phyloP scores from a whole-genome alignment of 2,113 vertebrate genomes.

The Aspiorhynchus laticeps region DNA sequence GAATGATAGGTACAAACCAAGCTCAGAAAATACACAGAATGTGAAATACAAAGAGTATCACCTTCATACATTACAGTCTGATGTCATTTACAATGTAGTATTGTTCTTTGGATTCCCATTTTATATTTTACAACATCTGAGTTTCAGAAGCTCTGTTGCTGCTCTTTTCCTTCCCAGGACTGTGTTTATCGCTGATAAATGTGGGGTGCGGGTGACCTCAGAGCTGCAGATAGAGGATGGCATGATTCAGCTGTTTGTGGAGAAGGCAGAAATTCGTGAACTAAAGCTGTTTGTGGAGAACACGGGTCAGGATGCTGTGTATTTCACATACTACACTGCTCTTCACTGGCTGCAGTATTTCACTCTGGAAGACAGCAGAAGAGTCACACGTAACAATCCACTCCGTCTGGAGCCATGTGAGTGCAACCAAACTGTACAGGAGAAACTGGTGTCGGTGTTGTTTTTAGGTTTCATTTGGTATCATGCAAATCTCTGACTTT shows the following conservation, averaged over 20 bases:
- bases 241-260: conserved; percentile 71
- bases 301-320: conserved; percentile 64
- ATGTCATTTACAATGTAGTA: neutral
- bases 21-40: neutral
- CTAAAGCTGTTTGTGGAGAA: conserved; percentile 79
- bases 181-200: conserved; percentile 75
- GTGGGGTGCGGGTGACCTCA: conserved; percentile 75
- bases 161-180: conserved; percentile 65
- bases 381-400: conserved; percentile 65
- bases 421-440: neutral
- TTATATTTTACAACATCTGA: neutral
- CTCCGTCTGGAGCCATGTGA: conserved; percentile 79
- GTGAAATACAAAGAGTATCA: too few relatives aligned
- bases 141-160: neutral
- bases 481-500: neutral
- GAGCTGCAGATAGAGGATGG: conserved; percentile 64
- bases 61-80: neutral
- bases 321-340: conserved; percentile 74
- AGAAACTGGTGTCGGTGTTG: neutral
- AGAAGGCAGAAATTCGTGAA: neutral
- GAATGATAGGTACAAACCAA: neutral
- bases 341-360: conserved; percentile 63
- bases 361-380: conserved; percentile 63
- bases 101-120: neutral
- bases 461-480: neutral